Evolutionary conservation across 2,113 vertebrate species (phyloP), one percentile per base, ranked within the genome.

Genomic region (Artemisiospiza belli): DNA sequence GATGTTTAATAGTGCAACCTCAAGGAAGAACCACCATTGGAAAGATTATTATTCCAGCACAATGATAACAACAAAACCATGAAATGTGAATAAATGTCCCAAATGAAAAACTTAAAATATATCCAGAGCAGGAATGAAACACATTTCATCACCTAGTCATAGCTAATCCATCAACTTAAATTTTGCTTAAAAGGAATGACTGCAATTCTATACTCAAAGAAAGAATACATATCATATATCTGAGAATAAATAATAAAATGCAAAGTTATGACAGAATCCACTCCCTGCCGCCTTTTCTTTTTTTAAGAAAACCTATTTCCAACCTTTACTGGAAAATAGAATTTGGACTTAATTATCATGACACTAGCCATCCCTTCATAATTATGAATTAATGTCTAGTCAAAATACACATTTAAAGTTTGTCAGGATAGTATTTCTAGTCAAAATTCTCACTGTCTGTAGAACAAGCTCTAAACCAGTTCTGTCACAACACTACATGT

Each of bases 271-370:
- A 86, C 12, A 83, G 8, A 92, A 86, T 79, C 8, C 14, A 23
- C 23, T 44, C 23, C 22, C 4, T 22, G 1, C 4, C 8, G 1
- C 6, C 23, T 15, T 55, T 33, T 55, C 30, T 52, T 15, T 9
- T 47, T 37, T 69, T 37, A 83, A 73, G 14, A 44, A 83, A 92
- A 55, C 15, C 5, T 21, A 70, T 81, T 15, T 23, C 28, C 23
- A 66, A 30, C 10, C 12, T 23, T 90, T 83, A 43, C 2, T 59
- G 52, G 39, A 54, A 70, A 89, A 63, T 20, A 70, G 24, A 92
- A 80, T 86, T 87, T 9, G 19, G 33, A n/a, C 21, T 73, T 76
- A 43, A 51, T 35, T 84, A 72, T 77, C 41, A 33, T 17, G 9
- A 54, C 49, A 87, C 7, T 22, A 82, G 28, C 20, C 74, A 17